phyloP scores from a whole-genome alignment of 1,140 invertebrate species.

The Trichonephila clavata region DNA sequence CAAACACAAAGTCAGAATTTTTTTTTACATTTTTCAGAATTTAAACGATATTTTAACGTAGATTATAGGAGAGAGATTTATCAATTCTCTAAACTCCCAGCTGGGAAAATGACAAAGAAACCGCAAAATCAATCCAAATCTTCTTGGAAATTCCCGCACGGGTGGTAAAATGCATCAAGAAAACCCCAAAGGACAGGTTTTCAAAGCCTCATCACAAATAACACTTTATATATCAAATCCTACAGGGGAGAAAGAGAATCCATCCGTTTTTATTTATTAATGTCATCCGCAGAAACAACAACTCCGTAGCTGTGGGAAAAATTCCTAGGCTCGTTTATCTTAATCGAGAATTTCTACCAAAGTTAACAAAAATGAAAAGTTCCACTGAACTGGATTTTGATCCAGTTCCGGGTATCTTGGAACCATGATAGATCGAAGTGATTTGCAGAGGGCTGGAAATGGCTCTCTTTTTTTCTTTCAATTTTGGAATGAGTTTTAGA shows the following conservation, averaged over 20 bases:
- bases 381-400: neutral
- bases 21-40: no score
- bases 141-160: neutral
- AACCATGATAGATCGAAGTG: neutral
- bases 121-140: neutral
- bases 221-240: neutral
- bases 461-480: neutral
- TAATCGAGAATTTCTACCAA: neutral
- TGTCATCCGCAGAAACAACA: neutral
- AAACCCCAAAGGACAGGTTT: neutral
- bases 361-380: conserved; percentile 15
- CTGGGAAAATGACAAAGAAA: no score
- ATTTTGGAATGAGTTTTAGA: neutral
- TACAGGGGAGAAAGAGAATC: neutral
- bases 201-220: neutral
- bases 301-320: neutral
- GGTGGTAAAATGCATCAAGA: neutral
- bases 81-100: no score
- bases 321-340: neutral
- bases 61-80: no score
- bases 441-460: neutral
- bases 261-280: neutral
- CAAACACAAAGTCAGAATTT: no score
- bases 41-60: no score
- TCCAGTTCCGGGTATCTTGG: neutral